Conservation (phyloP, 2,113 vertebrate species). For the Rhinopomastus cyanomelas region DNA sequence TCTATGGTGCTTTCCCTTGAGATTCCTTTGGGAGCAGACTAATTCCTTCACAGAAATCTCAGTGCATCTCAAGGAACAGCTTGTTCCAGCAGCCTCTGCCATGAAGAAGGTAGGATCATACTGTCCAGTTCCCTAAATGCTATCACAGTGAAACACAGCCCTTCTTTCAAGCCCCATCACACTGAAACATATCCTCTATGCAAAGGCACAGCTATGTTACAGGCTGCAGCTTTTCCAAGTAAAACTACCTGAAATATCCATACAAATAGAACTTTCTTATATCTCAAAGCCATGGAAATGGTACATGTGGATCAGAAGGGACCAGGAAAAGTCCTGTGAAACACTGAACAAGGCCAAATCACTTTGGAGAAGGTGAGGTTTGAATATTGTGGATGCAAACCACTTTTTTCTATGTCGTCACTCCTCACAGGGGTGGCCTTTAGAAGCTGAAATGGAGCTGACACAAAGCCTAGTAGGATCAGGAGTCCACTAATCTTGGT, state of each 20-base stretch:
- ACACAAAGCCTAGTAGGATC: neutral
- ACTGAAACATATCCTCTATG: neutral
- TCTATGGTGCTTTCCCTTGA: neutral
- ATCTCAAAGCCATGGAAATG: neutral
- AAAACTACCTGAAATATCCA: neutral
- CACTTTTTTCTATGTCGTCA: neutral
- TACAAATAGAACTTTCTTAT: neutral
- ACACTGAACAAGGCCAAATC: neutral
- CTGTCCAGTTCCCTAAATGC: neutral
- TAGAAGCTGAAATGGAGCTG: neutral
- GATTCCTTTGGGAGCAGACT: neutral
- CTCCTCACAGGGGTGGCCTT: neutral
- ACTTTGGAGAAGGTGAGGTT: neutral
- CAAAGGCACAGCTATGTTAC: neutral
- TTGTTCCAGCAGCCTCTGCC: neutral
- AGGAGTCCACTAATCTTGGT: neutral
- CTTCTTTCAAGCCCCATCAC: neutral
- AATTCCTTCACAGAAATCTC: conserved; percentile 2
- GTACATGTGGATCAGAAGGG: neutral
- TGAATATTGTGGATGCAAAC: neutral
- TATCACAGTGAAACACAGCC: neutral
- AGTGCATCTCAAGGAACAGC: neutral
- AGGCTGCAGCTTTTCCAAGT: neutral
- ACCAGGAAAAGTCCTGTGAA: neutral
- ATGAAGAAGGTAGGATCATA: neutral